Percentiles rank a stretch among this genome's conserved stretches.
Evolutionary conservation across 2,797 vertebrate genomes (phyloP).

Genomic region (Champsocephalus gunnari): DNA sequence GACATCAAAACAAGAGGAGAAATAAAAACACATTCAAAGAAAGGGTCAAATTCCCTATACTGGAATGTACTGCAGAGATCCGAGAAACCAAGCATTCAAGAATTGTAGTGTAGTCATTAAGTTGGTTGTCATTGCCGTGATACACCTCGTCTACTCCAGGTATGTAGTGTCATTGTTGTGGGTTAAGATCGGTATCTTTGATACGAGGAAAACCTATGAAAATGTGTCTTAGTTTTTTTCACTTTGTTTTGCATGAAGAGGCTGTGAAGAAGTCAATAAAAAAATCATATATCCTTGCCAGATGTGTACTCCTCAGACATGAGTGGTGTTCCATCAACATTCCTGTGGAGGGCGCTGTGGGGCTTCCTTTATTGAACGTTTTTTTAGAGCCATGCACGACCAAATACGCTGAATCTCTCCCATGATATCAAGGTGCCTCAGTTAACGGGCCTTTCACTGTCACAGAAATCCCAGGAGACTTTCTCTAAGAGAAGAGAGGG

Average conservation of each 20-base stretch:
- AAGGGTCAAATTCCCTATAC: slow-evolving; percentile 83
- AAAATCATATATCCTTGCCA: slow-evolving; percentile 77
- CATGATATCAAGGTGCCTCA: slow-evolving; percentile 53
- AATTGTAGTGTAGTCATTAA: slow-evolving; percentile 63
- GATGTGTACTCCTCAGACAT: slow-evolving; percentile 66
- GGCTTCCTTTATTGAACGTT: slow-evolving; percentile 38
- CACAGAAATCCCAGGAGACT: slow-evolving; percentile 56
- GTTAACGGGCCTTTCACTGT: slow-evolving; percentile 44
- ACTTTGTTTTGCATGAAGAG: slow-evolving; percentile 45
- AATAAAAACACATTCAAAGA: slow-evolving; percentile 85
- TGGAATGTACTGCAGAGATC: slow-evolving; percentile 91
- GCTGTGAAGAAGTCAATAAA: slow-evolving; percentile 67
- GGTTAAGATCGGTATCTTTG: slow-evolving; percentile 68
- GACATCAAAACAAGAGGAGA: slow-evolving; percentile 76
- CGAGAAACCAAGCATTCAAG: slow-evolving; percentile 80
- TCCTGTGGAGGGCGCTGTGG: slow-evolving; percentile 64
- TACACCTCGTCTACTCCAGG: slow-evolving; percentile 53
- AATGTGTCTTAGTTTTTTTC: slow-evolving; percentile 51
- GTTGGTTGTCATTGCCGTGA: slow-evolving; percentile 68
- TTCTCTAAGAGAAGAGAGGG: slow-evolving; percentile 17
- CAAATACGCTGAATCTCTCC: slow-evolving; percentile 33
- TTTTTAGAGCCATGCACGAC: slow-evolving; percentile 24
- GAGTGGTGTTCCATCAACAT: slow-evolving; percentile 36
- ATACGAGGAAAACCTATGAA: slow-evolving; percentile 91
- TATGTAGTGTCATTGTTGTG: slow-evolving; percentile 57